These are phyloP conservation scores for Homalodisca vitripennis DNA, from an alignment of 1,140 invertebrate species.

Conservation along the genomic window DNA sequence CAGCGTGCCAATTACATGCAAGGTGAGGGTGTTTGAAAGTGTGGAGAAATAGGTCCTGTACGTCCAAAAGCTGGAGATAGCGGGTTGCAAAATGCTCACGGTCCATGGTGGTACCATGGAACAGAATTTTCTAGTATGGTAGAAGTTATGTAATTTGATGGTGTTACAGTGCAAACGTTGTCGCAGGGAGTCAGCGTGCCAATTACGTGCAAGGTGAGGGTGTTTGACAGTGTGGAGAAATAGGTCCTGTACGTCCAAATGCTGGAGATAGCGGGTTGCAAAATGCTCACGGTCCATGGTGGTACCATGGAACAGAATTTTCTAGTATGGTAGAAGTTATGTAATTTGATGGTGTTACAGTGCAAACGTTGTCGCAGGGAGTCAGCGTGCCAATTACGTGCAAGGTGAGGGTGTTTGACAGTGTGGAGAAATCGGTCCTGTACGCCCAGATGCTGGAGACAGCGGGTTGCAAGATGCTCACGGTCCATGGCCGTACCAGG, in stretches of 20 bases:
- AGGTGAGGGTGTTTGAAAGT: constrained; percentile 89
- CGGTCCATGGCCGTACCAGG: constrained; percentile 93
- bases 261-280: constrained; percentile 91
- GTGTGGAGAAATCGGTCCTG: constrained; percentile 80
- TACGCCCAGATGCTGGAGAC: constrained; percentile 94
- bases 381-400: constrained; percentile 89
- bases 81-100: constrained; percentile 89
- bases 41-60: constrained; percentile 87
- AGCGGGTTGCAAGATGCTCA: constrained; percentile 90
- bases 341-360: no score
- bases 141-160: no score
- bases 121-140: no score
- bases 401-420: constrained; percentile 92
- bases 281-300: constrained; percentile 93
- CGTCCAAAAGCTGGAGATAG: constrained; percentile 91
- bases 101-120: constrained; percentile 96
- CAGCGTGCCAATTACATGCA: constrained; percentile 89
- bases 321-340: no score
- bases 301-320: constrained; percentile 95
- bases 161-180: constrained; percentile 64
- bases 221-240: constrained; percentile 84
- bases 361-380: constrained; percentile 62
- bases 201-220: constrained; percentile 94
- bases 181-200: constrained; percentile 73
- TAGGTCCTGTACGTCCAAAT: constrained; percentile 92